Conservation (phyloP, 2,113 vertebrate species). For the Arizona elegans region DNA sequence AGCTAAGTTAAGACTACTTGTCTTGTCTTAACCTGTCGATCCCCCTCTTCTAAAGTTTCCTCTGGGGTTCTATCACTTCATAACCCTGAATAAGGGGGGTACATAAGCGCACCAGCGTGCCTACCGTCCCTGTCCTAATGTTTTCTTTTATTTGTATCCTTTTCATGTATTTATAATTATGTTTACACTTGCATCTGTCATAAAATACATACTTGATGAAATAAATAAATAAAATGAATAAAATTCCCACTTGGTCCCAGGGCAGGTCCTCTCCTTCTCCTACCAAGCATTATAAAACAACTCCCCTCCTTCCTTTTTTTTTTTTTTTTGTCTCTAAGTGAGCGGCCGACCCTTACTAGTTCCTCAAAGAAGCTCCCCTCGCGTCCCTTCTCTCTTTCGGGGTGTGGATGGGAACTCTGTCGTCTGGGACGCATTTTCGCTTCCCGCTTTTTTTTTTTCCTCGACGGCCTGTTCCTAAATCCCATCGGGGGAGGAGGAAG, state of each 20-base stretch:
- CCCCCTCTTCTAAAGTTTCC: neutral
- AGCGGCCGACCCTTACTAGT: neutral
- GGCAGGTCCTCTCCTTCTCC: no score
- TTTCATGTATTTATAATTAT: no score
- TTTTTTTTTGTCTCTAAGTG: neutral
- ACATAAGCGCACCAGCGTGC: no score
- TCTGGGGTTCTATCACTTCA: neutral
- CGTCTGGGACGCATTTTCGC: neutral
- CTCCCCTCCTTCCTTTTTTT: neutral
- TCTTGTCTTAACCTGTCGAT: neutral
- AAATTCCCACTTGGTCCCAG: neutral
- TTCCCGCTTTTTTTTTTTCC: neutral
- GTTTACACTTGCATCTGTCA: no score
- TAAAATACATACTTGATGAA: no score
- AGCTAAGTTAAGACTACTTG: no score
- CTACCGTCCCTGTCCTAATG: no score
- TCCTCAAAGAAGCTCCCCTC: neutral
- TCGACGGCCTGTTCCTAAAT: no score
- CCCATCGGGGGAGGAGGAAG: neutral
- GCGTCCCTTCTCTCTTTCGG: neutral
- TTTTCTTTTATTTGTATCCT: no score
- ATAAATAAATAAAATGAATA: no score
- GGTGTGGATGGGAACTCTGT: no score
- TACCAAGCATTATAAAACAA: neutral
- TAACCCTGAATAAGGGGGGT: neutral